Evolutionary conservation across 2,113 vertebrate species (phyloP).

Genomic region (Scatophagus argus): DNA sequence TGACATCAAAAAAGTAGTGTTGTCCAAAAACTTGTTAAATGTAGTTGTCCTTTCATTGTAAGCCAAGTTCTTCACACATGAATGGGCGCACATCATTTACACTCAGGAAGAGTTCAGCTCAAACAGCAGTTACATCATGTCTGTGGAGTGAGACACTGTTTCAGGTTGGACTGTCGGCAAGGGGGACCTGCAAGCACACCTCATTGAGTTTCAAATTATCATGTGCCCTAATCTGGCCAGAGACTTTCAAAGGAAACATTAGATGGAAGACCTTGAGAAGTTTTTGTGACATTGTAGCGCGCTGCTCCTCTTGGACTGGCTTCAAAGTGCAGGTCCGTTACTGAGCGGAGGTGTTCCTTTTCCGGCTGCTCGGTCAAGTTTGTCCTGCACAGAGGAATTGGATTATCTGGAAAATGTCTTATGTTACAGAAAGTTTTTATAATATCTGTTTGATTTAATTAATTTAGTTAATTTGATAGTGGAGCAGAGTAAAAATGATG

Average conservation of each 20-base stretch:
- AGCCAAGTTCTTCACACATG: constrained; percentile 63
- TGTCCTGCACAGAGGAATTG: neutral
- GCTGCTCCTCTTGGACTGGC: constrained; percentile 50
- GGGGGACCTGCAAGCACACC: constrained; percentile 54
- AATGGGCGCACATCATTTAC: constrained; percentile 57
- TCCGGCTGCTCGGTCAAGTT: constrained; percentile 11
- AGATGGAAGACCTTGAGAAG: constrained; percentile 69
- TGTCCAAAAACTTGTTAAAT: constrained; percentile 63
- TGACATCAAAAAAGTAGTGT: constrained; percentile 41
- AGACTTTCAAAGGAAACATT: constrained; percentile 73
- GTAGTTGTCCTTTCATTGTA: constrained; percentile 40
- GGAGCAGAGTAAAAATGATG: neutral
- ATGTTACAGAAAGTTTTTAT: neutral
- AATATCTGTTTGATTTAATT: neutral
- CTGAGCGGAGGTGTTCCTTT: constrained; percentile 45
- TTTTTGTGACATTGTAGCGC: constrained; percentile 62
- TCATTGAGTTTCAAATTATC: constrained; percentile 72
- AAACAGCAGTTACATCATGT: constrained; percentile 71
- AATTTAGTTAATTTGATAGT: too few species aligned
- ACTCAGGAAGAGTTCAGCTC: constrained; percentile 48
- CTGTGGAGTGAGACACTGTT: constrained; percentile 47
- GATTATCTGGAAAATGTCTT: constrained; percentile 1
- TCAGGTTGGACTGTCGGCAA: constrained; percentile 39
- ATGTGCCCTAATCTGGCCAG: constrained; percentile 61
- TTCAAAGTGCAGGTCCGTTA: constrained; percentile 48